Conservation (phyloP, 1,140 invertebrate species). For the Trichogramma pretiosum region DNA sequence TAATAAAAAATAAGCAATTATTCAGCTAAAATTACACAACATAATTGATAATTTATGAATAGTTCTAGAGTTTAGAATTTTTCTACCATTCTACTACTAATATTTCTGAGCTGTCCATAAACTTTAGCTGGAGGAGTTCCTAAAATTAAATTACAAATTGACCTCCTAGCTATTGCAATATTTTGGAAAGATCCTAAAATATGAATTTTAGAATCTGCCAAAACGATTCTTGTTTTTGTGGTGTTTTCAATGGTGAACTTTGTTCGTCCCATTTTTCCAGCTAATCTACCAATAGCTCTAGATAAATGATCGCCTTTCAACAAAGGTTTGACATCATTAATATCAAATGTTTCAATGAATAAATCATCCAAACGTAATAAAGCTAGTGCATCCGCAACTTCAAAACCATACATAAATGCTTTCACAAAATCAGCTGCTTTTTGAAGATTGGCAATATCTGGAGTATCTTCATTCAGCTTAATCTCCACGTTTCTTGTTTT, state of each 20-base stretch:
- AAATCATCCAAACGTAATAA: slow-evolving; percentile 91
- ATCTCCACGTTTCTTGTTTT: slow-evolving; percentile 88
- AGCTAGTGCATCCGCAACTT: slow-evolving; percentile 94
- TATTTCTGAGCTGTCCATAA: slow-evolving; percentile 82
- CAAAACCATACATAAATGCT: slow-evolving; percentile 94
- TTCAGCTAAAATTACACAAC: slow-evolving; percentile 6
- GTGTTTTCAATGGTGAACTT: slow-evolving; percentile 99
- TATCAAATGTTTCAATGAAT: slow-evolving; percentile 94
- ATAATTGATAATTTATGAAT: too few relatives aligned
- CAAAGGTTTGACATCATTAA: slow-evolving; percentile 93
- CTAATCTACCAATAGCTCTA: slow-evolving; percentile 89
- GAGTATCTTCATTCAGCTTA: slow-evolving; percentile 62
- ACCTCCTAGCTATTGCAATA: slow-evolving; percentile 86
- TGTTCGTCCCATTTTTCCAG: slow-evolving; percentile 93
- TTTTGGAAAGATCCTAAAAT: slow-evolving; percentile 97
- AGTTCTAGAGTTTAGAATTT: slow-evolving; percentile 69
- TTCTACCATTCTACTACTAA: slow-evolving; percentile 72
- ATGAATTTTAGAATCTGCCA: slow-evolving; percentile 95
- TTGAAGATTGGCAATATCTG: slow-evolving; percentile 85
- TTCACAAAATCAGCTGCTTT: slow-evolving; percentile 97
- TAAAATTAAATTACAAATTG: slow-evolving; percentile 96
- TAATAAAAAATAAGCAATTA: too few relatives aligned
- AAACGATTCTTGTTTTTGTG: slow-evolving; percentile 95
- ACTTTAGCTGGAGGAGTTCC: slow-evolving; percentile 94
- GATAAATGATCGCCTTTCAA: slow-evolving; percentile 93